Evolutionary conservation across 2,888 invertebrate genomes (phyloP).

Genomic region (Netelia melanura): DNA sequence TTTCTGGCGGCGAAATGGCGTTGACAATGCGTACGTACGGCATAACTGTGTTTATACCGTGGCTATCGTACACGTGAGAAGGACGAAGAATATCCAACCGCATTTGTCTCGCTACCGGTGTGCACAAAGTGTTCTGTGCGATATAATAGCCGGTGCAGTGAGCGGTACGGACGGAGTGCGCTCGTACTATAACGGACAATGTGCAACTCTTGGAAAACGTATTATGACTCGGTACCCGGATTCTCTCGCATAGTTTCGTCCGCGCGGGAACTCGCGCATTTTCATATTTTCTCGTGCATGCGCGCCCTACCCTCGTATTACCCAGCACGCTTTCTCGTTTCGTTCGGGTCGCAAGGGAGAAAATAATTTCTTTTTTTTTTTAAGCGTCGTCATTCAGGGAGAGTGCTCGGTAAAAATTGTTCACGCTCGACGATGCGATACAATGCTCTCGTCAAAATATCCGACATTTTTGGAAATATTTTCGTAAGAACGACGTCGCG

Average conservation of each 20-base stretch:
- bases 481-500: too few species aligned
- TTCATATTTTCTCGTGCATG: too few species aligned
- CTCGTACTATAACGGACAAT: background rate
- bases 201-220: slow-evolving; percentile 37
- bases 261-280: too few species aligned
- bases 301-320: too few species aligned
- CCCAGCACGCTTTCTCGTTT: too few species aligned
- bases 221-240: slow-evolving; percentile 29
- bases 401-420: too few species aligned
- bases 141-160: slow-evolving; percentile 2
- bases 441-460: too few species aligned
- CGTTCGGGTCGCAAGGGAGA: too few species aligned
- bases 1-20: slow-evolving; percentile 28
- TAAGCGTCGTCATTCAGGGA: too few species aligned
- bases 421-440: too few species aligned
- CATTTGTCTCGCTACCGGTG: slow-evolving; percentile 40
- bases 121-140: slow-evolving; percentile 25
- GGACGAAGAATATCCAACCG: slow-evolving; percentile 46
- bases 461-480: too few species aligned
- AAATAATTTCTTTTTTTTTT: too few species aligned
- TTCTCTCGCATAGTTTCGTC: slow-evolving; percentile 8
- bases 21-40: slow-evolving; percentile 9
- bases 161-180: slow-evolving; percentile 12
- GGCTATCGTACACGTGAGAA: slow-evolving; percentile 9
- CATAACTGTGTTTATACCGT: slow-evolving; percentile 13